Conservation (phyloP, 2,113 vertebrate genomes). For the Marcusenius ussheri region DNA sequence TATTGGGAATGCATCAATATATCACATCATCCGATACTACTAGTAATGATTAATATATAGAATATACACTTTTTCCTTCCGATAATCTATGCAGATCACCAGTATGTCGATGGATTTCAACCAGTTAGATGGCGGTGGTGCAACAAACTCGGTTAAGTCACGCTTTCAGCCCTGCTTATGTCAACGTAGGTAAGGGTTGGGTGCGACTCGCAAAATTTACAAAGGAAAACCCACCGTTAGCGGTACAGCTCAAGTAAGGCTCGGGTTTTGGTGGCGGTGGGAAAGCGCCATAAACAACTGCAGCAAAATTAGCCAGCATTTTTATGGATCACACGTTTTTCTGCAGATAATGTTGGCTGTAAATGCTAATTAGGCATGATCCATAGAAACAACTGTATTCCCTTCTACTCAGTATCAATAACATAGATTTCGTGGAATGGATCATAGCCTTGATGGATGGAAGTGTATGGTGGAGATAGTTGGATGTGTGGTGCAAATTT, state of each 20-base stretch:
- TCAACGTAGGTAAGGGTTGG: neutral
- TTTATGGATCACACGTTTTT: neutral
- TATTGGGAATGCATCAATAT: neutral
- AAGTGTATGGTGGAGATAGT: neutral
- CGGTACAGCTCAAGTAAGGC: neutral
- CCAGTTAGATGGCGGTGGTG: neutral
- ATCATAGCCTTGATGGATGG: neutral
- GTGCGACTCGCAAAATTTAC: neutral
- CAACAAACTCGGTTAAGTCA: neutral
- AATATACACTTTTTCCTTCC: neutral
- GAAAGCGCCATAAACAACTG: neutral
- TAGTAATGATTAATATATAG: neutral
- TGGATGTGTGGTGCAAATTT: neutral
- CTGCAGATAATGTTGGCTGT: neutral
- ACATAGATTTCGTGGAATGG: neutral
- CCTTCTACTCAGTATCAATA: neutral
- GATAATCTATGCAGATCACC: neutral
- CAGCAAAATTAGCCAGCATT: neutral
- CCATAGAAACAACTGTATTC: neutral
- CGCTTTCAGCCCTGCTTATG: neutral
- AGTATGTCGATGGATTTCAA: neutral
- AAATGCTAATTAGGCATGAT: neutral
- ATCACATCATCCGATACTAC: neutral
- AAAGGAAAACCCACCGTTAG: neutral
- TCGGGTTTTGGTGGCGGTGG: neutral